Percentiles rank a stretch among this genome's conserved stretches.
Conservation (phyloP, 1,140 invertebrate genomes). For the Chymomyza costata region DNA sequence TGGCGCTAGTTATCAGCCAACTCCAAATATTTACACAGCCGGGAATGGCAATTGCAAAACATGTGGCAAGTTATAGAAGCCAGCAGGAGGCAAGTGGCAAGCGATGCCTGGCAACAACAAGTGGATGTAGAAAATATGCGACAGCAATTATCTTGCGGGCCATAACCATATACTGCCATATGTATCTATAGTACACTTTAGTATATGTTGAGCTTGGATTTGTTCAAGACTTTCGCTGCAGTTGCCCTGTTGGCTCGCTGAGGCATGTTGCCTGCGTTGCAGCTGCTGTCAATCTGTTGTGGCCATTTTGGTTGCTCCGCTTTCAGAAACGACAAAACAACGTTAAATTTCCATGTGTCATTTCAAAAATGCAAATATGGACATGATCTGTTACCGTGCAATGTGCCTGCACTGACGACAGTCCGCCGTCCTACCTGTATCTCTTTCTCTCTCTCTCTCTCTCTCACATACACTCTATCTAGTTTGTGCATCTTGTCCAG, state of each 20-base stretch:
- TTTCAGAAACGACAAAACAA: constrained; percentile 47
- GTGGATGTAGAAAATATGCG: constrained; percentile 64
- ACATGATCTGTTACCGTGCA: constrained; percentile 54
- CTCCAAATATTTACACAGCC: constrained; percentile 47
- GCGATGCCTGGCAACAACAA: constrained; percentile 45
- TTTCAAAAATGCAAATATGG: constrained; percentile 73
- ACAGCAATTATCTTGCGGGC: constrained; percentile 58
- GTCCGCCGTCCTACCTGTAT: constrained; percentile 8
- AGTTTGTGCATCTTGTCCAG: background rate
- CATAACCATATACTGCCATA: constrained; percentile 23
- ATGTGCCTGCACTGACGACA: constrained; percentile 15
- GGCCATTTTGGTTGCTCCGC: constrained; percentile 43
- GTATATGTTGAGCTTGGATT: constrained; percentile 51
- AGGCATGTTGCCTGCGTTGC: constrained; percentile 40
- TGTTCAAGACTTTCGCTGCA: constrained; percentile 65
- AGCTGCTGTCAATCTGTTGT: constrained; percentile 69
- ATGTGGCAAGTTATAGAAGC: constrained; percentile 50
- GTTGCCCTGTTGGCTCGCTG: constrained; percentile 36
- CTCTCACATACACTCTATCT: no score
- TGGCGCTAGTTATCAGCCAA: constrained; percentile 21
- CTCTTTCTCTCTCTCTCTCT: background rate
- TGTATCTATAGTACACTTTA: constrained; percentile 37
- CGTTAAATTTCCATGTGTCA: constrained; percentile 68
- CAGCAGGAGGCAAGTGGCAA: constrained; percentile 16
- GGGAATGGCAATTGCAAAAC: constrained; percentile 52